These are phyloP conservation scores for Sitobion miscanthi DNA, from an alignment of 1,140 invertebrate species.

Conservation along the genomic window DNA sequence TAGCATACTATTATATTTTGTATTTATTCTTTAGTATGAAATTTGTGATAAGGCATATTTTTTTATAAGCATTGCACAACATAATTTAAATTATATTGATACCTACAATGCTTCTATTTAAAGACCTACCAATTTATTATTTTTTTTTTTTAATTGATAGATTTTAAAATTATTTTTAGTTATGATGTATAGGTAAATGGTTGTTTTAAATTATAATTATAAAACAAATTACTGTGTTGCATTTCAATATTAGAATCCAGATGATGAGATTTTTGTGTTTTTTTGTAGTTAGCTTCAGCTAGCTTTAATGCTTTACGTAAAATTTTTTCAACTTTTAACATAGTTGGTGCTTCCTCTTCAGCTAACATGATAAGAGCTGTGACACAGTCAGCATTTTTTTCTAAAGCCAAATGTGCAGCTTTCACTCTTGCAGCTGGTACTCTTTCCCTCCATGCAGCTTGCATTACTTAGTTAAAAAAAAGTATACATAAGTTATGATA, in stretches of 20 bases:
- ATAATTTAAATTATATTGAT: not conserved
- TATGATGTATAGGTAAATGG: not conserved
- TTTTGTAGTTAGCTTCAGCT: constrained; percentile 85
- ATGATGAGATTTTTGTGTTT: constrained; percentile 78
- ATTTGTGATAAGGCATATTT: not conserved
- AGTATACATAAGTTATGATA: not conserved
- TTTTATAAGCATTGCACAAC: not conserved
- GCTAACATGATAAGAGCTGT: constrained; percentile 94
- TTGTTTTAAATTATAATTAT: constrained; percentile 47
- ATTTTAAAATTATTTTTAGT: not conserved
- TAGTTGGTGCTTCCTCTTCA: constrained; percentile 94
- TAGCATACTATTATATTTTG: not conserved
- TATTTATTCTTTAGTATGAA: not conserved
- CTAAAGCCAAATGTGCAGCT: constrained; percentile 88
- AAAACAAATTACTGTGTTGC: constrained; percentile 50
- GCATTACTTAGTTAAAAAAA: constrained; percentile 77
- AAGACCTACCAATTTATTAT: not conserved
- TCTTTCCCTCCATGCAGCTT: constrained; percentile 95
- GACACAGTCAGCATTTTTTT: constrained; percentile 91
- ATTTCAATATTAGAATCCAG: constrained; percentile 77
- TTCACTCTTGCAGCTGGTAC: constrained; percentile 91
- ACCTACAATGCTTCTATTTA: not conserved
- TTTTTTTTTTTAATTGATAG: not conserved
- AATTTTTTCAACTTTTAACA: constrained; percentile 86
- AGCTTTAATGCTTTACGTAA: constrained; percentile 87